Evolutionary conservation across 1,140 invertebrate genomes (phyloP).

Genomic region (Micrasema minimum): DNA sequence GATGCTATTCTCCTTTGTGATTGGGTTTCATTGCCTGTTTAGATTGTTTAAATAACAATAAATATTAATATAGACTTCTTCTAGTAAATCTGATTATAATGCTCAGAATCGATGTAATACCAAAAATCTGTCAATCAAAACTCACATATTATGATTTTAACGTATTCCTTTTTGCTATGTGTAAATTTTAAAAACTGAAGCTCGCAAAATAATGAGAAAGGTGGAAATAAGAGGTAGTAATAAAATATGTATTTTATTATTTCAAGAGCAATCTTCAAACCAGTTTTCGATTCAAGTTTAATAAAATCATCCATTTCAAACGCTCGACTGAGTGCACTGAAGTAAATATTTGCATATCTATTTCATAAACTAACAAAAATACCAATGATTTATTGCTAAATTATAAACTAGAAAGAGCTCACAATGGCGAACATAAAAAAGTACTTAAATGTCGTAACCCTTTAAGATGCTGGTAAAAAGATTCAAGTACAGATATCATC

Average conservation of each 20-base stretch:
- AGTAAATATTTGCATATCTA: slow-evolving; percentile 40
- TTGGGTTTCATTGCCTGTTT: no score
- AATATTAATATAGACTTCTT: no score
- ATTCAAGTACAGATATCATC: slow-evolving; percentile 41
- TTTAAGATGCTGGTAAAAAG: slow-evolving; percentile 38
- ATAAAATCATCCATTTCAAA: slow-evolving; percentile 42
- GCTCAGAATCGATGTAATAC: no score
- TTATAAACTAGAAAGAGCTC: slow-evolving; percentile 46
- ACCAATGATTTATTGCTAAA: slow-evolving; percentile 51
- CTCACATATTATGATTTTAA: no score
- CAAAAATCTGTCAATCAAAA: no score
- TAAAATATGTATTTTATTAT: background rate
- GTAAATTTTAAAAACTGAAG: no score
- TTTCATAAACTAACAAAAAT: slow-evolving; percentile 43
- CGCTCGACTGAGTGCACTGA: slow-evolving; percentile 34
- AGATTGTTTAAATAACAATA: no score
- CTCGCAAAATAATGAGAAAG: no score
- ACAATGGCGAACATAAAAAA: slow-evolving; percentile 39
- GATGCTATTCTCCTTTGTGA: no score
- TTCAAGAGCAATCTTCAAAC: background rate
- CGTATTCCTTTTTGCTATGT: no score
- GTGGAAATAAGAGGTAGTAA: no score
- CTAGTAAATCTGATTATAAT: no score
- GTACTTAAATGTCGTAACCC: slow-evolving; percentile 45
- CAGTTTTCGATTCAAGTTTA: slow-evolving; percentile 11